A percentile compares a stretch with the other conserved stretches of the same genome.
Evolutionary conservation across 2,888 invertebrate species (phyloP).

Genomic region (Carabus problematicus): DNA sequence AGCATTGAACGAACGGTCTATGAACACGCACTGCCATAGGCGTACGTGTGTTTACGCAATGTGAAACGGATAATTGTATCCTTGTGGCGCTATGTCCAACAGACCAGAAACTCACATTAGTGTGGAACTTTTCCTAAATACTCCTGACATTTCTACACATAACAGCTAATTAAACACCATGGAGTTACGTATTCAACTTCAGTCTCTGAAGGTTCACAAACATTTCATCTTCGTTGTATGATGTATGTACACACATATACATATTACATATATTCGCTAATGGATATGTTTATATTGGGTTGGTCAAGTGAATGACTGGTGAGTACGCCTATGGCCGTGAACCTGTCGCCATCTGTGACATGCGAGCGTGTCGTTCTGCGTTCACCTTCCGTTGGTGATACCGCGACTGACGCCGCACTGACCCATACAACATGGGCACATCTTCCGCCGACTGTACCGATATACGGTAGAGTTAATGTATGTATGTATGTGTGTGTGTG

Average conservation of each 20-base stretch:
- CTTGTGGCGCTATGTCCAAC: too few species aligned
- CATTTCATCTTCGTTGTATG: not conserved
- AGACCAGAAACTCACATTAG: too few species aligned
- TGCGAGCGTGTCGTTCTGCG: conserved; percentile 26
- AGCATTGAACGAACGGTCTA: too few species aligned
- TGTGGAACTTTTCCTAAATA: too few species aligned
- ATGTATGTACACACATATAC: too few species aligned
- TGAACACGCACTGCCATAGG: too few species aligned
- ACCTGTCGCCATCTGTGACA: conserved; percentile 19
- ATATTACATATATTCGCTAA: too few species aligned
- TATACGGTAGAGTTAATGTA: not conserved
- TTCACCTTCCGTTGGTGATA: conserved; percentile 1
- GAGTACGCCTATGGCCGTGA: conserved; percentile 23
- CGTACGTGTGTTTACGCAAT: too few species aligned
- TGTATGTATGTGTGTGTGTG: conserved; percentile 1
- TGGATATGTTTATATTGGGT: too few species aligned
- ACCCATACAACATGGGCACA: conserved; percentile 16
- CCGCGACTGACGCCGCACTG: conserved; percentile 17
- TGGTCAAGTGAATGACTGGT: not conserved
- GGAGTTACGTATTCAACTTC: not conserved
- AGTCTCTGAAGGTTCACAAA: conserved; percentile 15
- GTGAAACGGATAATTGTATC: too few species aligned
- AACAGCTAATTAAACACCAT: too few species aligned
- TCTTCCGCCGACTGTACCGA: conserved; percentile 13
- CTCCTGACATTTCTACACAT: too few species aligned